A percentile compares a stretch with the other conserved stretches of the same genome.
phyloP scores from a whole-genome alignment of 1,140 invertebrate species.

The Nebria ingens region DNA sequence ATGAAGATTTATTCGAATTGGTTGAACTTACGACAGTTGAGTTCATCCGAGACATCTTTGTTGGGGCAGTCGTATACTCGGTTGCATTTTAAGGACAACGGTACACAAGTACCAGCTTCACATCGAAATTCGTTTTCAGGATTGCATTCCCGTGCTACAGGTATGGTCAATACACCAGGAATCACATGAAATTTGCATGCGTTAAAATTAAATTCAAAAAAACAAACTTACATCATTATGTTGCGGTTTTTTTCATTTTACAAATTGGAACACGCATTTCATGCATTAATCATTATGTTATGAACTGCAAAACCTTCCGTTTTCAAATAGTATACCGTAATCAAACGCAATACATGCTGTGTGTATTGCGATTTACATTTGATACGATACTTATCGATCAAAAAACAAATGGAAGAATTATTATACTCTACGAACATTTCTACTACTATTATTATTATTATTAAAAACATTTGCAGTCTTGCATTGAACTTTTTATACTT shows the following conservation, averaged over 20 bases:
- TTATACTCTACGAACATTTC: too few species aligned
- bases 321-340: too few species aligned
- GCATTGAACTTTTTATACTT: too few species aligned
- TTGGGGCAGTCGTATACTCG: slow-evolving; percentile 40
- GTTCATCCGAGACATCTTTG: slow-evolving; percentile 48
- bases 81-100: slow-evolving; percentile 41
- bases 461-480: too few species aligned
- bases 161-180: not conserved
- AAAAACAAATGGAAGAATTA: too few species aligned
- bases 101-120: slow-evolving; percentile 47
- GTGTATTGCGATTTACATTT: too few species aligned
- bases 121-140: slow-evolving; percentile 37
- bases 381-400: too few species aligned
- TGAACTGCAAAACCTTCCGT: not conserved
- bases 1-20: slow-evolving; percentile 8
- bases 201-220: not conserved
- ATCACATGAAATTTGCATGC: not conserved
- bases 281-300: slow-evolving; percentile 4
- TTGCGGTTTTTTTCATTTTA: too few species aligned
- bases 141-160: slow-evolving; percentile 13
- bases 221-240: not conserved
- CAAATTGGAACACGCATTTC: not conserved
- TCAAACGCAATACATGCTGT: not conserved
- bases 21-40: slow-evolving; percentile 31
- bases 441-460: too few species aligned